phyloP scores from a whole-genome alignment of 2,113 vertebrate genomes.

The Melospiza melodia region DNA sequence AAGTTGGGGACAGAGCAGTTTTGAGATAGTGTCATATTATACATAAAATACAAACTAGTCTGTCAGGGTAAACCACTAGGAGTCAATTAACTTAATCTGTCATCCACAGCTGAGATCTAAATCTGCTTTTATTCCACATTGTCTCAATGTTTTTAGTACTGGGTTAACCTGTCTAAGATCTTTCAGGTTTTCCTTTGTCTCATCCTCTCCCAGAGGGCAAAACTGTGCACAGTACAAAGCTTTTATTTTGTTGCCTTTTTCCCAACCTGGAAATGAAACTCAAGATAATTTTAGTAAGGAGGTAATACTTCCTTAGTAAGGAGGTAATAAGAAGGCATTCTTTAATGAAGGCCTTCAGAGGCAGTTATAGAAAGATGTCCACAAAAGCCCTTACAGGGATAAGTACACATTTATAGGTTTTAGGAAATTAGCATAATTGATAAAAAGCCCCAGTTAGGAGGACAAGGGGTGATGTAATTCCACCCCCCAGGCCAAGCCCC shows the following conservation, averaged over 20 bases:
- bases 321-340: not conserved
- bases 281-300: not conserved
- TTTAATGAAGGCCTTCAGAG: not conserved
- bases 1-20: not conserved
- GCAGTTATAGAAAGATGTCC: not conserved
- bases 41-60: no score
- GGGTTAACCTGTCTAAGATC: not conserved
- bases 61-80: not conserved
- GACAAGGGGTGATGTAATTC: not conserved
- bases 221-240: not conserved
- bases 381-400: not conserved
- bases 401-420: not conserved
- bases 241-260: not conserved
- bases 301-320: not conserved
- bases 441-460: not conserved
- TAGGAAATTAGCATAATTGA: not conserved
- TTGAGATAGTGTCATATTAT: not conserved
- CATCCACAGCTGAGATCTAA: not conserved
- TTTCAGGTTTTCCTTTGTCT: not conserved
- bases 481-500: no score
- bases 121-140: not conserved
- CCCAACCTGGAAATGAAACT: not conserved
- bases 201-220: not conserved
- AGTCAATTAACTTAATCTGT: slow-evolving; percentile 1
- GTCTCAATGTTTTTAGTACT: not conserved